Base-by-base conservation (phyloP, 1,140 invertebrate species). In the Sitobion miscanthi region DNA sequence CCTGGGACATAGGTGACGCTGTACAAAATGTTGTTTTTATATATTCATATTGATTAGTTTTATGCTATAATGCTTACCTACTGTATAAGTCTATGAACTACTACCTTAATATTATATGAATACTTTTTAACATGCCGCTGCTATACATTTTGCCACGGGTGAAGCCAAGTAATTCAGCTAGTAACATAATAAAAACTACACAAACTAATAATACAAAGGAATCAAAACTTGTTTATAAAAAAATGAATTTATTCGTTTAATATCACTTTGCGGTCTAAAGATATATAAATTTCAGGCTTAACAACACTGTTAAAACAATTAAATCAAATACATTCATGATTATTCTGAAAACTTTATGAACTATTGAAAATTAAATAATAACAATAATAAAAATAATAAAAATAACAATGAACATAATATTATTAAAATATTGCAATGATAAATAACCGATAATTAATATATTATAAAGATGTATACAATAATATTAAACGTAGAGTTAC, bases 191-290 rank as follows among this genome's bases (percentile, higher is more conserved):
- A 77, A n/a, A 77, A 77, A 2, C 20, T 6, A 17, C 30, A n/a
- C 30, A 77, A 77, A n/a, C 21, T 17, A n/a, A 77, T 30, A n/a
- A 77, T 20, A 77, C n/a, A n/a, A n/a, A 77, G 4, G 2, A 77
- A n/a, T n/a, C n/a, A 2, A 69, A 77, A n/a, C 14, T 30, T n/a
- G 1, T 77, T 77, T 77, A 77, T 77, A n/a, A 77, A 47, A 69
- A 77, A 77, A 77, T 77, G 30, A 77, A 77, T 77, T 77, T 77
- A 77, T 77, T 77, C 14, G 62, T 77, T 77, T 77, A 77, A 77
- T 77, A 77, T 77, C 62, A 77, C 62, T 77, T 77, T 77, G 62
- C 62, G 62, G 62, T 77, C 62, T 77, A 77, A 77, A 77, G 62
- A 77, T 77, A n/a, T 62, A 62, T 57, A 25, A 25, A 57, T 77